Percentiles rank a stretch among this genome's conserved stretches.
These are phyloP conservation scores for Terebella lapidaria DNA, from an alignment of 2,888 invertebrate genomes.

Conservation along the genomic window DNA sequence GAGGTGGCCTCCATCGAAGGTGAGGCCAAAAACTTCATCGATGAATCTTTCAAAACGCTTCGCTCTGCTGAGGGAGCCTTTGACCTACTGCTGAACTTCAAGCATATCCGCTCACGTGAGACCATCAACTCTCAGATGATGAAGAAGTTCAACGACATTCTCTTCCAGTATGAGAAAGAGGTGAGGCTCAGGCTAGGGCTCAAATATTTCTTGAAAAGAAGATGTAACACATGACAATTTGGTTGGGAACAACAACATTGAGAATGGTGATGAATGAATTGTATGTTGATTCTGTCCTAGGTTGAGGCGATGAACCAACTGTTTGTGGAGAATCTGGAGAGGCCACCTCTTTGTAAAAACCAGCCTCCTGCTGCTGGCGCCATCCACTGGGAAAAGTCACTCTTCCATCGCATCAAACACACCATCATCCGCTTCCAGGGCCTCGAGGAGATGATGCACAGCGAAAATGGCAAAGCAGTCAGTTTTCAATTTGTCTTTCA, in stretches of 20 bases:
- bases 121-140: slow-evolving; percentile 69
- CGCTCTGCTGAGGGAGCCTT: slow-evolving; percentile 78
- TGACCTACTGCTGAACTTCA: slow-evolving; percentile 72
- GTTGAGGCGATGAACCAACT: slow-evolving; percentile 58
- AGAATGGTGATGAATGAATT: too few relatives aligned
- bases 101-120: slow-evolving; percentile 71
- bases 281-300: too few relatives aligned
- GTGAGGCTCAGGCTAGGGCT: too few relatives aligned
- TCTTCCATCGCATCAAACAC: slow-evolving; percentile 74
- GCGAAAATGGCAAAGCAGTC: slow-evolving; percentile 65
- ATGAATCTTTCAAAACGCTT: slow-evolving; percentile 76
- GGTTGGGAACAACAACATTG: too few relatives aligned
- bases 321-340: slow-evolving; percentile 46
- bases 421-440: slow-evolving; percentile 75
- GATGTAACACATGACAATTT: too few relatives aligned
- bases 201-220: too few relatives aligned
- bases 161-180: slow-evolving; percentile 81
- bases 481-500: too few relatives aligned
- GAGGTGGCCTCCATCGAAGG: slow-evolving; percentile 71
- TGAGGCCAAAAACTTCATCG: slow-evolving; percentile 79
- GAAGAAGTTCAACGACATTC: slow-evolving; percentile 77
- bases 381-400: slow-evolving; percentile 77
- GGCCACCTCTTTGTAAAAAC: slow-evolving; percentile 69
- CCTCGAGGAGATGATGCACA: slow-evolving; percentile 69
- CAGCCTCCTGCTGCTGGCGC: slow-evolving; percentile 78